Conservation (phyloP, 2,113 vertebrate genomes). For the Grammomys surdaster region DNA sequence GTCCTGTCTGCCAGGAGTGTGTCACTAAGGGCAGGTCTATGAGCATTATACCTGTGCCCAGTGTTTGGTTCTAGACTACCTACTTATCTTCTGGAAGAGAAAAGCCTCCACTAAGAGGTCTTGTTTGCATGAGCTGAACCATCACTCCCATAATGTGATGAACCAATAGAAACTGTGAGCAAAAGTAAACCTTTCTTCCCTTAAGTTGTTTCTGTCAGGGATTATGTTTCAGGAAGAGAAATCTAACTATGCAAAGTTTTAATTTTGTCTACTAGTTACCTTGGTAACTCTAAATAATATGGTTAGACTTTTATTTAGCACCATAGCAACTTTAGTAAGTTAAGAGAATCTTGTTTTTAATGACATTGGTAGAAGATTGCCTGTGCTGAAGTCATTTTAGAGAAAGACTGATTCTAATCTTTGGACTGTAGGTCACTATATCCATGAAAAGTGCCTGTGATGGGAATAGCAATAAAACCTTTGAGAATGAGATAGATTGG, state of each 20-base stretch:
- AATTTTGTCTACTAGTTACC: background rate
- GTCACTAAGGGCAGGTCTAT: background rate
- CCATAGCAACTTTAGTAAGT: background rate
- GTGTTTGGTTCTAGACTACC: background rate
- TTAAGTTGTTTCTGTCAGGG: background rate
- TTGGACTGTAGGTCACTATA: background rate
- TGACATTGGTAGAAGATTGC: background rate
- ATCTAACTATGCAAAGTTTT: background rate
- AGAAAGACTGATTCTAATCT: background rate
- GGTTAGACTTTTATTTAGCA: conserved; percentile 1
- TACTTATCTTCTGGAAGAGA: background rate
- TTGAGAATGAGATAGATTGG: conserved; percentile 19
- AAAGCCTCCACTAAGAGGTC: background rate
- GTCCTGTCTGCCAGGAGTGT: background rate
- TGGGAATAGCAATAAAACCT: conserved; percentile 29
- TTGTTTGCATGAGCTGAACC: background rate
- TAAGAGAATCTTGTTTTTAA: background rate
- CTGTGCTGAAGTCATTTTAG: background rate
- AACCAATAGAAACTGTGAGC: background rate
- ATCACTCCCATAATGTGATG: background rate
- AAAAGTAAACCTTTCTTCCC: background rate
- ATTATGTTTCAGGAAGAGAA: background rate
- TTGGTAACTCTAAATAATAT: conserved; percentile 34
- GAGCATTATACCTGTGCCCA: background rate
- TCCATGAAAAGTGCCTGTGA: conserved; percentile 16